phyloP scores from a whole-genome alignment of 1,140 invertebrate species.

The Cotesia typhae region DNA sequence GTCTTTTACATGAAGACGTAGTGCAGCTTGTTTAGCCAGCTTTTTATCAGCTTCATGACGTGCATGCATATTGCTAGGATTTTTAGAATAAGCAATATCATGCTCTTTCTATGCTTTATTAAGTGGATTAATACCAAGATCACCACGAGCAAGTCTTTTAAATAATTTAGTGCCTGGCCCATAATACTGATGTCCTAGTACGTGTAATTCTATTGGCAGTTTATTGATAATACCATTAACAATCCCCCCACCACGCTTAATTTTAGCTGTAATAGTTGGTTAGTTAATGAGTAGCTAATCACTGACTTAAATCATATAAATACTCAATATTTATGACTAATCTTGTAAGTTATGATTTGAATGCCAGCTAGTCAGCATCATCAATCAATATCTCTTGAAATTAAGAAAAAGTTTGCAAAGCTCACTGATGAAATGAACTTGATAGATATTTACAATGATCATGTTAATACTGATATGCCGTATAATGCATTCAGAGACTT shows the following conservation, averaged over 20 bases:
- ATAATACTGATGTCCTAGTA: too few species aligned
- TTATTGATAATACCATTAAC: neutral
- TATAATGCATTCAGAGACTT: neutral
- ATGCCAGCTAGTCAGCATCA: too few species aligned
- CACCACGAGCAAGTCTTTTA: neutral
- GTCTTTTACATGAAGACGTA: constrained; percentile 54
- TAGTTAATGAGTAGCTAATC: neutral
- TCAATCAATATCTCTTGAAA: too few species aligned
- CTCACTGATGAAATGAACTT: constrained; percentile 27
- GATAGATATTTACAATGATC: constrained; percentile 19
- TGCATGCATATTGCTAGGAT: neutral
- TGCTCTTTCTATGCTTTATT: constrained; percentile 42
- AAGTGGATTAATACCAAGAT: neutral
- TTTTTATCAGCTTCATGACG: constrained; percentile 54
- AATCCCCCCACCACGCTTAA: neutral
- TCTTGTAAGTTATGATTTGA: too few species aligned
- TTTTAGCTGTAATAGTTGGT: neutral
- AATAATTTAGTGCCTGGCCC: neutral
- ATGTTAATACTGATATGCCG: constrained; percentile 7
- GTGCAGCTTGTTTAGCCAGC: constrained; percentile 55
- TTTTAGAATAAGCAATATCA: constrained; percentile 56
- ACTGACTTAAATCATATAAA: too few species aligned
- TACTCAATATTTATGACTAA: too few species aligned
- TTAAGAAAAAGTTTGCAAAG: too few species aligned
- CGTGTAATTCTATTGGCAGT: neutral